Evolutionary conservation across 2,797 vertebrate genomes (phyloP).

Genomic region (Cottoperca gobio): DNA sequence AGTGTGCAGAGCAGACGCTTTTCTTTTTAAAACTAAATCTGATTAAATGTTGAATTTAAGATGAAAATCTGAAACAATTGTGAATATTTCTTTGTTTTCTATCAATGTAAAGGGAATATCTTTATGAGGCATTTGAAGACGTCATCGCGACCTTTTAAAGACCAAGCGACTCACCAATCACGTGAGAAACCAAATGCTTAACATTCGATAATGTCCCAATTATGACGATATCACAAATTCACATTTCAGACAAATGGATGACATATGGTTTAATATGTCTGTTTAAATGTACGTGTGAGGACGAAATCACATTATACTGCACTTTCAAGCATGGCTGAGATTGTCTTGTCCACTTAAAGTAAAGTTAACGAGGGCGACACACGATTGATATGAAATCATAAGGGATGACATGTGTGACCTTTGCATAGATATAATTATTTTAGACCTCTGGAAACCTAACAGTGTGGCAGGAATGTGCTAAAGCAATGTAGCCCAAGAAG

Average conservation of each 20-base stretch:
- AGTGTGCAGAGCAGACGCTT: no score
- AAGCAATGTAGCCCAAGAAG: background rate
- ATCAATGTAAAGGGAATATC: background rate
- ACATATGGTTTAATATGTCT: background rate
- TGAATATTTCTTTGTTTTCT: background rate
- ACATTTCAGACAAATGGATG: background rate
- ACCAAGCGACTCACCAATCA: background rate
- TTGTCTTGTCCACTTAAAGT: background rate
- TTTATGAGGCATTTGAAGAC: background rate
- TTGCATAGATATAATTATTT: background rate
- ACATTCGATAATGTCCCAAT: background rate
- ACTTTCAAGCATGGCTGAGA: background rate
- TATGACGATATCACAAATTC: no score
- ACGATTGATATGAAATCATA: background rate
- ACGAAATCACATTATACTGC: background rate
- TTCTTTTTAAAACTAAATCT: no score
- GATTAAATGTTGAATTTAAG: background rate
- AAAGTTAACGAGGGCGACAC: background rate
- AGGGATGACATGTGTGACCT: background rate
- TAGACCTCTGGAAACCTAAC: background rate
- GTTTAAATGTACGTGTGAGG: background rate
- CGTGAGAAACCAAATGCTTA: background rate
- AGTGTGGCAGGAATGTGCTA: background rate
- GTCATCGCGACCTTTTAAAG: no score
- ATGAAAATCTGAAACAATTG: background rate